A percentile compares a stretch with the other conserved stretches of the same genome.
These are phyloP conservation scores for Tiliacea citrago DNA, from an alignment of 2,888 invertebrate species.

Conservation along the genomic window DNA sequence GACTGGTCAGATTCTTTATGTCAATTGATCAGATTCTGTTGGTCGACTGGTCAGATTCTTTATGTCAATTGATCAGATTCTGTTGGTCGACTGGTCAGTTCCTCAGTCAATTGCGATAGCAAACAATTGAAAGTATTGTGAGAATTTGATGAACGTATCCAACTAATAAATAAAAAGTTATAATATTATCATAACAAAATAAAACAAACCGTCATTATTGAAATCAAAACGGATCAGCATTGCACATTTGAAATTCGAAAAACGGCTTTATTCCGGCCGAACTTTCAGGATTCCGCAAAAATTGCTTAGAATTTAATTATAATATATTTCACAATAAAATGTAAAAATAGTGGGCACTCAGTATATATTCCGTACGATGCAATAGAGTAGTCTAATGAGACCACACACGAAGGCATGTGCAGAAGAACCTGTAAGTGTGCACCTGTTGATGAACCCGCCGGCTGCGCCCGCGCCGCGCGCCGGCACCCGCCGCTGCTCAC, in stretches of 20 bases:
- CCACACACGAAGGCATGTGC: conserved; percentile 35
- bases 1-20: not conserved
- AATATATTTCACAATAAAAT: conserved; percentile 24
- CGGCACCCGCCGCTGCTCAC: conserved; percentile 1
- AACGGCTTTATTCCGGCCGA: not conserved
- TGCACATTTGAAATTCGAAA: not conserved
- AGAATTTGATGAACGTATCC: not conserved
- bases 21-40: not conserved
- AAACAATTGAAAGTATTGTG: not conserved
- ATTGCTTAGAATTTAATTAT: not conserved
- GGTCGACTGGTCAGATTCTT: not conserved
- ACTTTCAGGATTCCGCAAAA: not conserved
- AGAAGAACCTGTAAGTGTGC: conserved; percentile 46
- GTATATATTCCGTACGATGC: conserved; percentile 13
- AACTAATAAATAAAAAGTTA: not conserved
- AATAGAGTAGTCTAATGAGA: conserved; percentile 17
- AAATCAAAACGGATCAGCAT: not conserved
- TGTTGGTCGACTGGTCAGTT: not conserved
- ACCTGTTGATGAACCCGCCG: conserved; percentile 47
- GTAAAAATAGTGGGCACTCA: not conserved
- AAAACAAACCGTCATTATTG: not conserved
- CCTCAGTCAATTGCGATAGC: not conserved
- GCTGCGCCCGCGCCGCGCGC: conserved; percentile 22
- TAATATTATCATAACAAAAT: not conserved
- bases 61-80: not conserved